A percentile compares a stretch with the other conserved stretches of the same genome.
These are phyloP conservation scores for Diorhabda elongata DNA, from an alignment of 1,140 invertebrate species.

Conservation along the genomic window DNA sequence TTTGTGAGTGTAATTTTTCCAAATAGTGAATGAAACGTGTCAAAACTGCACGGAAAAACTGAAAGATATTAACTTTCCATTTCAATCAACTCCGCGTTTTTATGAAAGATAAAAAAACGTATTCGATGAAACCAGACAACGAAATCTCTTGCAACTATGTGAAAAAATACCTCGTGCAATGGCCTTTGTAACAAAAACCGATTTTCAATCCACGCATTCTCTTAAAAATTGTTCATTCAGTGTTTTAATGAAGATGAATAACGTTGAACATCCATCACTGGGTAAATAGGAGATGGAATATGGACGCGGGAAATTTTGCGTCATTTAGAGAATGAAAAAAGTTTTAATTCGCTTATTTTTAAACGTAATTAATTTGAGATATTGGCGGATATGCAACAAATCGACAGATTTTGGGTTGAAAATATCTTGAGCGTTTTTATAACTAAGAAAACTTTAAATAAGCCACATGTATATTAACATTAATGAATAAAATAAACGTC, in stretches of 20 bases:
- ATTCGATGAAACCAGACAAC: neutral
- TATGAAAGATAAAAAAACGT: neutral
- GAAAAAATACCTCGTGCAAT: neutral
- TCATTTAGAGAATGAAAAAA: too few species aligned
- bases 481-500: too few species aligned
- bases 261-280: neutral
- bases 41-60: neutral
- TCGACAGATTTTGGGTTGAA: too few species aligned
- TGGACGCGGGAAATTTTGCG: too few species aligned
- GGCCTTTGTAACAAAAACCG: neutral
- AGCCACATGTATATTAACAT: too few species aligned
- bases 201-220: neutral
- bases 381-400: too few species aligned
- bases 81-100: neutral
- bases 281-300: too few species aligned
- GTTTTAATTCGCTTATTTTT: too few species aligned
- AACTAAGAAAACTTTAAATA: too few species aligned
- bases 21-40: neutral
- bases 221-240: neutral
- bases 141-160: neutral
- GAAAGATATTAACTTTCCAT: neutral
- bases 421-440: too few species aligned
- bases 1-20: too few species aligned
- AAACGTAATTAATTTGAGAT: too few species aligned
- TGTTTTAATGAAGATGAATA: constrained; percentile 1